These are phyloP conservation scores for Marcusenius ussheri DNA, from an alignment of 2,113 vertebrate genomes.

Conservation along the genomic window DNA sequence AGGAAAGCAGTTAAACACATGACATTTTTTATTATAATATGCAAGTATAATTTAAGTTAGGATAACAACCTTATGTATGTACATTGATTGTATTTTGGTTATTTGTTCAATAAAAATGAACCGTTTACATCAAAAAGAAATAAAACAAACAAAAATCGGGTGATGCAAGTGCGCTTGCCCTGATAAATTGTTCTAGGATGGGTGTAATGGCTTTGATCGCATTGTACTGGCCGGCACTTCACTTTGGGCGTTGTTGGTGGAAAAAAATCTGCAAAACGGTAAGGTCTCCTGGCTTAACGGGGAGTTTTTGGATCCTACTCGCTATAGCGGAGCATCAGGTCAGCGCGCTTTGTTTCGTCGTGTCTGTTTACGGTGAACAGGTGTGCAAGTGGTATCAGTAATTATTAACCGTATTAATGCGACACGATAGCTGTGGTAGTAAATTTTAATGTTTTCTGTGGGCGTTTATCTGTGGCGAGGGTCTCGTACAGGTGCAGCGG, in stretches of 20 bases:
- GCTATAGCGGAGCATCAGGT: neutral
- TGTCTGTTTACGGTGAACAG: neutral
- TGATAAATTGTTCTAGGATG: neutral
- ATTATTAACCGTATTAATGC: neutral
- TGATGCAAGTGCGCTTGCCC: neutral
- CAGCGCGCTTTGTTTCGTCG: neutral
- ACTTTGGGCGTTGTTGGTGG: neutral
- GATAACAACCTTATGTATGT: neutral
- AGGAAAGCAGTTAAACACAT: neutral
- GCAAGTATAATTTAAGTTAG: neutral
- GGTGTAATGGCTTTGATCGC: neutral
- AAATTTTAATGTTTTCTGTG: neutral
- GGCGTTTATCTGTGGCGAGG: neutral
- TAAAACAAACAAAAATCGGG: neutral
- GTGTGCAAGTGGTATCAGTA: neutral
- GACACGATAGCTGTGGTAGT: neutral
- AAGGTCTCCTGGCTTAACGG: neutral
- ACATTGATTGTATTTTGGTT: neutral
- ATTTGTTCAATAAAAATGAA: neutral
- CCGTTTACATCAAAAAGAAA: neutral
- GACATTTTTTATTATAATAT: neutral
- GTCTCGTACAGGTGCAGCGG: neutral
- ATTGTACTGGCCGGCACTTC: neutral
- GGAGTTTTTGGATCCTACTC: neutral
- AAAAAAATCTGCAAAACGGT: neutral